These are phyloP conservation scores for Chlorodrepanis virens DNA, from an alignment of 2,113 vertebrate genomes.

Conservation along the genomic window DNA sequence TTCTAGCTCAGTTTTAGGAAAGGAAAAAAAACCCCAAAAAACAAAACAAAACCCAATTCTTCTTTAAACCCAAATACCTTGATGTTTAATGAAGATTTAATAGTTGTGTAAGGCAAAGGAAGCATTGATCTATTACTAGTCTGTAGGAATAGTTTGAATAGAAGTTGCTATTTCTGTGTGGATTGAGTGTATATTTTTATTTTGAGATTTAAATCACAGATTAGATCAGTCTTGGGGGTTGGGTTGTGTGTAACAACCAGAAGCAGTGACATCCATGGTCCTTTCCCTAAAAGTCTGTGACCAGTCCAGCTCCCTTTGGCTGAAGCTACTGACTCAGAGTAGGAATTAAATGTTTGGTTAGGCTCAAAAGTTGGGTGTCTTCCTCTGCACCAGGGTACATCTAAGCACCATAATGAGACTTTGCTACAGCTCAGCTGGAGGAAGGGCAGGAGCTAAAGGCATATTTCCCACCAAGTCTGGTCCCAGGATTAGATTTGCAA, in stretches of 20 bases:
- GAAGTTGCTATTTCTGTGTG: neutral
- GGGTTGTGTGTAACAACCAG: neutral
- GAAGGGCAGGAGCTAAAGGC: neutral
- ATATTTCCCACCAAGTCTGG: neutral
- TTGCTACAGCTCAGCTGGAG: neutral
- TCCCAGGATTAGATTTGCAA: neutral
- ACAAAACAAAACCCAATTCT: neutral
- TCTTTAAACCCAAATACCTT: neutral
- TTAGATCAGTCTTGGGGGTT: neutral
- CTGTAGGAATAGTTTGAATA: neutral
- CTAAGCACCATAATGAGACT: neutral
- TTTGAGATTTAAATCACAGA: neutral
- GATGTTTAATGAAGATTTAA: neutral
- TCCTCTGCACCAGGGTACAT: neutral
- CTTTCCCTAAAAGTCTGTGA: neutral
- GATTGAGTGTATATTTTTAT: neutral
- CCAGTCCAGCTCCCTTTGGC: neutral
- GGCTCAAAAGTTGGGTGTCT: neutral
- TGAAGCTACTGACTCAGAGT: neutral
- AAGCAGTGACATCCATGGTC: fast-evolving
- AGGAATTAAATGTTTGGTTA: neutral
- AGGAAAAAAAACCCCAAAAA: neutral
- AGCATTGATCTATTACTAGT: neutral
- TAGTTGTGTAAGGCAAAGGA: neutral
- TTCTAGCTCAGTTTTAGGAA: neutral